phyloP scores from a whole-genome alignment of 2,888 invertebrate genomes.

The Drosophila mettleri region DNA sequence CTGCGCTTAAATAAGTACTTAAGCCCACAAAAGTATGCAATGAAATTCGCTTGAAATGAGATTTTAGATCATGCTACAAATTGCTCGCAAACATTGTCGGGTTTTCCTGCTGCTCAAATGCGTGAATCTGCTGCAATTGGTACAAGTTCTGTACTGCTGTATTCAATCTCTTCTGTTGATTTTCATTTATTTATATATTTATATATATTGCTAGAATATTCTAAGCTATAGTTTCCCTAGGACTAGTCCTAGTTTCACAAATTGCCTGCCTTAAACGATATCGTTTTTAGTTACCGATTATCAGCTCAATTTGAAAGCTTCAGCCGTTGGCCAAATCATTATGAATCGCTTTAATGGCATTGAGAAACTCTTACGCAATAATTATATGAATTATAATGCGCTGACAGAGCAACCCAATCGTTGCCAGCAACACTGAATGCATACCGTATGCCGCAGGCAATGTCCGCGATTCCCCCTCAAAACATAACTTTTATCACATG shows the following conservation, averaged over 20 bases:
- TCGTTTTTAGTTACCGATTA: neutral
- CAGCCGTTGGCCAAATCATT: neutral
- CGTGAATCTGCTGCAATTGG: constrained; percentile 42
- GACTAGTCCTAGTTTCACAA: too few relatives aligned
- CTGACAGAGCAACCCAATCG: constrained; percentile 36
- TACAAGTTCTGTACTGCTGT: neutral
- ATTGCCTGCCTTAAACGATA: neutral
- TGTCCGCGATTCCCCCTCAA: constrained; percentile 6
- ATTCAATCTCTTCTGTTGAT: neutral
- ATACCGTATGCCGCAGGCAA: constrained; percentile 50
- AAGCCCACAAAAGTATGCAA: constrained; percentile 76
- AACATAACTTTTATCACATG: constrained; percentile 69
- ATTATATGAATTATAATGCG: constrained; percentile 49
- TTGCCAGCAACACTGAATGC: constrained; percentile 46
- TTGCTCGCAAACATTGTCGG: constrained; percentile 38
- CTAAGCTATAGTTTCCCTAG: neutral
- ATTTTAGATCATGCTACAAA: constrained; percentile 65
- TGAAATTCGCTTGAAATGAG: constrained; percentile 75
- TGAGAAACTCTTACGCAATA: constrained; percentile 33
- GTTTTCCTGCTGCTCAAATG: constrained; percentile 10
- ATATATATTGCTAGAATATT: neutral
- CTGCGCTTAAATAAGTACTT: constrained; percentile 72
- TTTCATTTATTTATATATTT: neutral
- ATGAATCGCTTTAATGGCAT: constrained; percentile 10
- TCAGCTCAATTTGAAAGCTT: neutral